These are phyloP conservation scores for Agapornis canus DNA, from an alignment of 2,797 vertebrate genomes.

Conservation along the genomic window DNA sequence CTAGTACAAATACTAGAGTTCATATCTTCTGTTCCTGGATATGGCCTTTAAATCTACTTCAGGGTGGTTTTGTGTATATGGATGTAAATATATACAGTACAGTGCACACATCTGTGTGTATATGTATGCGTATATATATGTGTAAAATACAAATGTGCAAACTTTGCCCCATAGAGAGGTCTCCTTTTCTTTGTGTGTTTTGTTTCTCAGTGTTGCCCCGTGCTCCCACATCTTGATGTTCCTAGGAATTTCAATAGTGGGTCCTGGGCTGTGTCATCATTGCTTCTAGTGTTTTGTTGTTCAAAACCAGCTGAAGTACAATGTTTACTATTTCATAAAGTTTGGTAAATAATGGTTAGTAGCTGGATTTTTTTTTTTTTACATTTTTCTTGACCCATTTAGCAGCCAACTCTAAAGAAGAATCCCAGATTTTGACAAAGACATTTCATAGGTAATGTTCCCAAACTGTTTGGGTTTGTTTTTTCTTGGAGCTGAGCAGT, in stretches of 20 bases:
- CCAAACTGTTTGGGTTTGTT: not conserved
- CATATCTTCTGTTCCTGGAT: constrained; percentile 74
- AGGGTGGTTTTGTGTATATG: constrained; percentile 81
- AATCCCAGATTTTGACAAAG: not conserved
- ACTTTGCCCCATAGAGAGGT: constrained; percentile 54
- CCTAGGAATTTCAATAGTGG: constrained; percentile 2
- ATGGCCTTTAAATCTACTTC: constrained; percentile 79
- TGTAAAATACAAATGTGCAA: constrained; percentile 74
- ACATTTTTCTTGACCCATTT: not conserved
- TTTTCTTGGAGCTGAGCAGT: not conserved
- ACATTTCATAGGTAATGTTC: not conserved
- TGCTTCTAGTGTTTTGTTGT: constrained; percentile 8
- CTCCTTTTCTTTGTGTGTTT: constrained; percentile 42
- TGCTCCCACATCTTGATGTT: not conserved
- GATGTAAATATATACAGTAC: constrained; percentile 79
- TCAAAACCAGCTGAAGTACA: constrained; percentile 18
- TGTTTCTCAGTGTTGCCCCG: constrained; percentile 34
- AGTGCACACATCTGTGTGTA: constrained; percentile 70
- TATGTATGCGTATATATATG: constrained; percentile 72
- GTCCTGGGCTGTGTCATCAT: not conserved
- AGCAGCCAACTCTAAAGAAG: constrained; percentile 14
- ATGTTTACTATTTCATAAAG: not conserved
- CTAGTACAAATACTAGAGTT: constrained; percentile 73
- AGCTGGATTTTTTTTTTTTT: not conserved
- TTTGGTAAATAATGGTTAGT: not conserved